Percentiles rank a stretch among this genome's conserved stretches.
Conservation (phyloP, 2,113 vertebrate species). For the Rissa tridactyla region DNA sequence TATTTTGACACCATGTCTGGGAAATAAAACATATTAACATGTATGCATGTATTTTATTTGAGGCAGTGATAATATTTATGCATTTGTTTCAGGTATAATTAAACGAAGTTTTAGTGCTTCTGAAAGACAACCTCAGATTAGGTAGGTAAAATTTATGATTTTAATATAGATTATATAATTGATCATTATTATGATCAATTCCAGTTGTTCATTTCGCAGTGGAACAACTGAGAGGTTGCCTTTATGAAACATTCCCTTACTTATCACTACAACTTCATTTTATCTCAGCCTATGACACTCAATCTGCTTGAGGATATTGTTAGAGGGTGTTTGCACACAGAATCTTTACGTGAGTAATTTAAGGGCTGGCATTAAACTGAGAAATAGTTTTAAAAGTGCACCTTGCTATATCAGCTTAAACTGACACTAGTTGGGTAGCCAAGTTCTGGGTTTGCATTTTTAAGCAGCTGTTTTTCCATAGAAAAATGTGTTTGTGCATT, state of each 20-base stretch:
- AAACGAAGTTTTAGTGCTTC: conserved; percentile 70
- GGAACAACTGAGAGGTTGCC: neutral
- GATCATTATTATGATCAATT: neutral
- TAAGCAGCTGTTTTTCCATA: neutral
- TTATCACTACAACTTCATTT: neutral
- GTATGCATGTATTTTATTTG: neutral
- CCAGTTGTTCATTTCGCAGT: neutral
- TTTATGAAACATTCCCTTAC: neutral
- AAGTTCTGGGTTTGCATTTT: neutral
- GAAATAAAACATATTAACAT: neutral
- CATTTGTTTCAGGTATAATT: conserved; percentile 66
- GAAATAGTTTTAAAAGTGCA: neutral
- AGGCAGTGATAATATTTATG: neutral
- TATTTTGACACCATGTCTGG: neutral
- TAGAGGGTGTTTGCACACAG: neutral
- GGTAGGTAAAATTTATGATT: conserved; percentile 60
- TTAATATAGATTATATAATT: neutral
- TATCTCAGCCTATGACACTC: neutral
- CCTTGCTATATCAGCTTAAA: neutral
- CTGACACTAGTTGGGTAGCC: neutral
- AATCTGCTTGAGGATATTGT: neutral
- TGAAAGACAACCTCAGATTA: conserved; percentile 61
- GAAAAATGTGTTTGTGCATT: neutral
- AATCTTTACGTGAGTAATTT: neutral
- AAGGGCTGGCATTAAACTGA: neutral